Base-by-base conservation (phyloP, 2,888 invertebrate genomes). In the Drosophila mercatorum region DNA sequence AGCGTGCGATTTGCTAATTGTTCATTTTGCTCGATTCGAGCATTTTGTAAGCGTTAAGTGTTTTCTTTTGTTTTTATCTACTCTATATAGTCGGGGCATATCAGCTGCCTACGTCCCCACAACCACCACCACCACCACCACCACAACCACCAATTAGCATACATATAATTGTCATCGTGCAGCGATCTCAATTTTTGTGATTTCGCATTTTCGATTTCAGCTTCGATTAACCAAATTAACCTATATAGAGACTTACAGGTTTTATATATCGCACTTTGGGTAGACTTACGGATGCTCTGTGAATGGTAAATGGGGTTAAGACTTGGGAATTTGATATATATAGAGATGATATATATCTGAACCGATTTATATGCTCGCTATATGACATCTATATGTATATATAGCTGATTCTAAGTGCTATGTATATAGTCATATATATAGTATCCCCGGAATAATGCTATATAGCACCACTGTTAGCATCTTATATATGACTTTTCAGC, bases 1-100 rank as follows among this genome's bases (percentile, higher is more conserved):
- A 78, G 55, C 72, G 82, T 72, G 75, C 26, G 41, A 59, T 61
- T 74, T 56, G 83, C 80, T 84, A 81, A 80, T 84, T 78, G 69
- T 71, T 57, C 55, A 70, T 64, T 36, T 52, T 66, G 34, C 52
- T 60, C 51, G 36, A 53, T 36, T 68, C 63, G 67, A 52, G 67
- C 34, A 34, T 51, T 51, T 51, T 17, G n/a, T 26, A 7, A 43
- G 49, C 53, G 66, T 67, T 34, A 51, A 51, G 49, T 51, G 49
- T 5, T 31, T 51, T 51, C 17, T 17, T 43, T 6, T 7, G 43
- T 10, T 17, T 11, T 17, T 11, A 2, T n/a, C 44, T 51, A 51
- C 51, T 22, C 51, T 51, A 36, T 22, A 10, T 0, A 17, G 17
- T 0, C 22, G 0, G 49, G 49, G 34, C 51, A 11, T 6, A 36